Percentiles rank a stretch among this genome's conserved stretches.
These are phyloP conservation scores for Trichomycterus rosablanca DNA, from an alignment of 2,113 vertebrate species.

Conservation along the genomic window DNA sequence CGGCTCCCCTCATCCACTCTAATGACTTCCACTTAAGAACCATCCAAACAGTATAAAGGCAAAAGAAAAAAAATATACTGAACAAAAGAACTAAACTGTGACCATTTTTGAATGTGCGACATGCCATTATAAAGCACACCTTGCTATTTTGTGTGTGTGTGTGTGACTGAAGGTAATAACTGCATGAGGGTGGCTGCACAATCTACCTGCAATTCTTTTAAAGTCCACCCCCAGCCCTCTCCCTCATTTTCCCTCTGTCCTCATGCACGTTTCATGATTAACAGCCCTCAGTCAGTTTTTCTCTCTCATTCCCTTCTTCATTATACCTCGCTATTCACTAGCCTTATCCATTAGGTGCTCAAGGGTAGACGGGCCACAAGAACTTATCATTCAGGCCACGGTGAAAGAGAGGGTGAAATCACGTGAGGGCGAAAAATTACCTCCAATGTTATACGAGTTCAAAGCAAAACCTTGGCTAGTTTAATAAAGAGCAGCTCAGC, in stretches of 20 bases:
- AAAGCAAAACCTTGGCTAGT: not conserved
- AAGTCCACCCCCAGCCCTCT: not conserved
- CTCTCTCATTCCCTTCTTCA: slow-evolving; percentile 50
- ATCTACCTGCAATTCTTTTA: not conserved
- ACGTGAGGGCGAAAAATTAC: not conserved
- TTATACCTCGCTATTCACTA: slow-evolving; percentile 46
- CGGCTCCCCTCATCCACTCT: not conserved
- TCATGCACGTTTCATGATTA: slow-evolving; percentile 49
- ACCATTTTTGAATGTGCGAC: no score
- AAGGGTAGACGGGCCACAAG: slow-evolving; percentile 61
- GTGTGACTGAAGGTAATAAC: not conserved
- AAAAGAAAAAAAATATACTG: no score
- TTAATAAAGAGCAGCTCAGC: slow-evolving; percentile 1
- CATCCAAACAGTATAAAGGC: no score
- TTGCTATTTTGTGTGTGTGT: no score
- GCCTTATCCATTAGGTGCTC: slow-evolving; percentile 56
- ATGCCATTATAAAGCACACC: no score
- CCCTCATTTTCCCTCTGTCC: slow-evolving; percentile 5
- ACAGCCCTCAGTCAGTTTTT: slow-evolving; percentile 51
- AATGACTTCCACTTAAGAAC: not conserved
- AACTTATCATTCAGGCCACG: slow-evolving; percentile 49
- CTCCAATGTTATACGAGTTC: not conserved
- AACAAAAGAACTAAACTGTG: no score
- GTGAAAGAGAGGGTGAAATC: slow-evolving; percentile 12
- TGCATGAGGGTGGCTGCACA: not conserved